These are phyloP conservation scores for Pavo muticus DNA, from an alignment of 2,113 vertebrate species.

Conservation along the genomic window DNA sequence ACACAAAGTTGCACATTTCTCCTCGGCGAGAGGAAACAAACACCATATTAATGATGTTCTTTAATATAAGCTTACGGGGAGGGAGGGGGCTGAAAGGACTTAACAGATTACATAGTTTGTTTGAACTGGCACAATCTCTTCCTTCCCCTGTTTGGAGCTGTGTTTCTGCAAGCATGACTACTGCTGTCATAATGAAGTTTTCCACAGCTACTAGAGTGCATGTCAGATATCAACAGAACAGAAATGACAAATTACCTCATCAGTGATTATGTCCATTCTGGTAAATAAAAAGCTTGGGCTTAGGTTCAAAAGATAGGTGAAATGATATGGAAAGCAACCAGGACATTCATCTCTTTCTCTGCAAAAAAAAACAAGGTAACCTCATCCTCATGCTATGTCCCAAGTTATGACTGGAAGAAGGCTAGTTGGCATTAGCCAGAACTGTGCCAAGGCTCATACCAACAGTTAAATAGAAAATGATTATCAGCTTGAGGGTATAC, in stretches of 20 bases:
- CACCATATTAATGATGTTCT: background rate
- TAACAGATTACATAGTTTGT: background rate
- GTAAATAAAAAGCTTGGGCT: background rate
- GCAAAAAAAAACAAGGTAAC: background rate
- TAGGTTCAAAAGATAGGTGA: background rate
- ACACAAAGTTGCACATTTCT: rapidly evolving
- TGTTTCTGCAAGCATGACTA: background rate
- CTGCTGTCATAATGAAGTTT: background rate
- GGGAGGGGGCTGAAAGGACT: background rate
- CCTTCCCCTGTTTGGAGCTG: background rate
- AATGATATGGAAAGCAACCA: background rate
- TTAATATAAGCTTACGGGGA: background rate
- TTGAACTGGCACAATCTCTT: background rate
- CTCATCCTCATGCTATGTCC: background rate
- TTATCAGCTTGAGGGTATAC: background rate
- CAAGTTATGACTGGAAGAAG: background rate
- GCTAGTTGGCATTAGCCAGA: background rate
- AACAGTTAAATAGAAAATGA: background rate
- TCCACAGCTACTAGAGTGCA: background rate
- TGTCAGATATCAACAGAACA: background rate
- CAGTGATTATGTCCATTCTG: background rate
- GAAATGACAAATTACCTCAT: background rate
- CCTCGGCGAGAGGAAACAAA: background rate
- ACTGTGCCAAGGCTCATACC: background rate
- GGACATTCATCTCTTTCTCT: background rate